Conservation (phyloP, 2,888 invertebrate species). For the Kuschelorhynchus macadamiae region DNA sequence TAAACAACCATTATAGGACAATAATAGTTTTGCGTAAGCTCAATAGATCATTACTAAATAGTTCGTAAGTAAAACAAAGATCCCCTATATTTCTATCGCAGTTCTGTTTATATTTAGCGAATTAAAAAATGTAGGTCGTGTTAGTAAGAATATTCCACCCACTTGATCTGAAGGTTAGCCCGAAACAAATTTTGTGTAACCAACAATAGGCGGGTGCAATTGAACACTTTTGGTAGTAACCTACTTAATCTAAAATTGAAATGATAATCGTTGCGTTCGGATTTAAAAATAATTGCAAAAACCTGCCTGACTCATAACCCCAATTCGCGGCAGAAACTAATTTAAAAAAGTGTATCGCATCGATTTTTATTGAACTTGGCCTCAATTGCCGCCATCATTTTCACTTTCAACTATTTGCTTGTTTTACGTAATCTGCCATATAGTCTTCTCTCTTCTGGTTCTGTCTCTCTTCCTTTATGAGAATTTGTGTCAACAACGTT, state of each 20-base stretch:
- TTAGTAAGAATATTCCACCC: neutral
- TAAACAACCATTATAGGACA: too few relatives aligned
- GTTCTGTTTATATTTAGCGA: too few relatives aligned
- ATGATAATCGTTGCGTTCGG: constrained; percentile 19
- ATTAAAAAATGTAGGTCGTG: neutral
- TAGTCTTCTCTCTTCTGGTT: constrained; percentile 24
- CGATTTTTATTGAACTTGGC: constrained; percentile 39
- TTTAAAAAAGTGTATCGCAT: constrained; percentile 24
- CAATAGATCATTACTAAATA: too few relatives aligned
- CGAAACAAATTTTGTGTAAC: neutral
- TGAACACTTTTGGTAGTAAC: constrained; percentile 22
- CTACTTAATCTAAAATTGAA: constrained; percentile 22
- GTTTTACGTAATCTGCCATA: constrained; percentile 61
- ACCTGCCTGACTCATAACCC: constrained; percentile 32
- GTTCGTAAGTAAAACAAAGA: too few relatives aligned
- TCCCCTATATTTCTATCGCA: too few relatives aligned
- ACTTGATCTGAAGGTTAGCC: neutral
- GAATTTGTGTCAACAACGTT: constrained; percentile 28
- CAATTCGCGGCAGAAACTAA: constrained; percentile 22
- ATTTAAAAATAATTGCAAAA: constrained; percentile 33
- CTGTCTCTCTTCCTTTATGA: constrained; percentile 29
- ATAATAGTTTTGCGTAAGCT: too few relatives aligned
- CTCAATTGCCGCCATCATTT: constrained; percentile 55
- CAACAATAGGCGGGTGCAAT: constrained; percentile 1
- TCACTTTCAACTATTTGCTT: constrained; percentile 66